Evolutionary conservation across 1,140 invertebrate species (phyloP), one percentile per base, ranked within the genome.

Genomic region (Cydia strobilella): DNA sequence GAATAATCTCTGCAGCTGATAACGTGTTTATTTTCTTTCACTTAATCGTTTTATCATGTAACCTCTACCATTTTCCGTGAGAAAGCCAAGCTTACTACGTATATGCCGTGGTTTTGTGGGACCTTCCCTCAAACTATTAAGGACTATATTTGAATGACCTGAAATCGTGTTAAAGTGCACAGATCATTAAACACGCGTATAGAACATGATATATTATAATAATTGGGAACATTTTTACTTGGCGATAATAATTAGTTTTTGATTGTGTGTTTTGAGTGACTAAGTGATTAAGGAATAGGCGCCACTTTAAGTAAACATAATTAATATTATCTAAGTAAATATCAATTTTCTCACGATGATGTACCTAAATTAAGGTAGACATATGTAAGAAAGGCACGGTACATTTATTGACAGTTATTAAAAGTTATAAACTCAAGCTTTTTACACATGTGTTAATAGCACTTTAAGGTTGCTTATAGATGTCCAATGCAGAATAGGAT

Each of bases 1-100:
- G 54, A 59, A 59, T 59, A 59, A 59, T 59, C 54, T 59, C 54
- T n/a, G 20, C 54, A 23, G 20, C 54, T 23, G 54, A 59, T 59
- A 59, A 23, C 20, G 7, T 23, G 54, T 59, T 59, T 59, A 59
- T 59, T 59, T 59, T 59, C 20, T 59, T 59, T 59, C 10, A 59
- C 1, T 23, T 59, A 59, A 59, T 59, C 54, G n/a, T 3, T 18
- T 10, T 23, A 59, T 59, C 54, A 0, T 12, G 5, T 59, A n/a
- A 59, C 54, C 54, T 12, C n/a, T 9, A n/a, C 54, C 54, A 23
- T 59, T 23, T 59, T 59, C 54, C 54, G 54, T 59, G 54, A 59
- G 54, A 59, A 59, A 10, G 54, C 1, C 54, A 59, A 54, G 15
- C n/a, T 59, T 18, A 59, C 54, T 59, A 59, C 54, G 54, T 23